Percentiles rank a stretch among this genome's conserved stretches.
phyloP scores from a whole-genome alignment of 2,113 vertebrate species.

The Onychostoma macrolepis region DNA sequence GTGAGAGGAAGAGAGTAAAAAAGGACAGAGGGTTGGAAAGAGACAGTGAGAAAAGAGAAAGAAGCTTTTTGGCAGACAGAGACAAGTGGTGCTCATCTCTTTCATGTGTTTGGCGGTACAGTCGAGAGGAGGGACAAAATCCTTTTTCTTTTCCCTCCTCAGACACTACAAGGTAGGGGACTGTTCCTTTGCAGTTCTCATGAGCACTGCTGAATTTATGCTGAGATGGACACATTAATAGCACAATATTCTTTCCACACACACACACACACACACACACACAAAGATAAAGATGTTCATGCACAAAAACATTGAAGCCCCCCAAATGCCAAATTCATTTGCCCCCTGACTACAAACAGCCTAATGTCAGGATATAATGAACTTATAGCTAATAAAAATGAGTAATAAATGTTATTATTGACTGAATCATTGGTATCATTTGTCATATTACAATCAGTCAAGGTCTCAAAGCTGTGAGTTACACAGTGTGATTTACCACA shows the following conservation, averaged over 20 bases:
- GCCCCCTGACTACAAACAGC: neutral
- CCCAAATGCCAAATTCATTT: neutral
- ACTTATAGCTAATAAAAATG: neutral
- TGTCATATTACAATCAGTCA: too few relatives aligned
- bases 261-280: neutral
- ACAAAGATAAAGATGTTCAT: neutral
- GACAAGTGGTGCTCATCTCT: constrained; percentile 49
- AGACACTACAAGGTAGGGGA: neutral
- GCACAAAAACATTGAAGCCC: neutral
- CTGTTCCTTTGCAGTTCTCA: constrained; percentile 31
- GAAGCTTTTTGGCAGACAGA: constrained; percentile 41
- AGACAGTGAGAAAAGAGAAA: constrained; percentile 34
- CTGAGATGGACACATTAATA: neutral
- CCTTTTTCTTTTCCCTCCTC: neutral
- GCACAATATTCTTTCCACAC: neutral
- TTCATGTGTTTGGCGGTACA: constrained; percentile 28
- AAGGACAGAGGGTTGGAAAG: constrained; percentile 31
- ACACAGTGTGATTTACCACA: neutral
- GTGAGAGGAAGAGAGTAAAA: constrained; percentile 30
- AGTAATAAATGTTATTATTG: neutral
- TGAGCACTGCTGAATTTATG: neutral
- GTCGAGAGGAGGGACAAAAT: constrained; percentile 23
- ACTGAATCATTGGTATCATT: neutral
- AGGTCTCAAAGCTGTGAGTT: neutral
- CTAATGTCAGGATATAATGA: neutral